These are phyloP conservation scores for Pachyrhynchus sulphureomaculatus DNA, from an alignment of 1,140 invertebrate species.

Conservation along the genomic window DNA sequence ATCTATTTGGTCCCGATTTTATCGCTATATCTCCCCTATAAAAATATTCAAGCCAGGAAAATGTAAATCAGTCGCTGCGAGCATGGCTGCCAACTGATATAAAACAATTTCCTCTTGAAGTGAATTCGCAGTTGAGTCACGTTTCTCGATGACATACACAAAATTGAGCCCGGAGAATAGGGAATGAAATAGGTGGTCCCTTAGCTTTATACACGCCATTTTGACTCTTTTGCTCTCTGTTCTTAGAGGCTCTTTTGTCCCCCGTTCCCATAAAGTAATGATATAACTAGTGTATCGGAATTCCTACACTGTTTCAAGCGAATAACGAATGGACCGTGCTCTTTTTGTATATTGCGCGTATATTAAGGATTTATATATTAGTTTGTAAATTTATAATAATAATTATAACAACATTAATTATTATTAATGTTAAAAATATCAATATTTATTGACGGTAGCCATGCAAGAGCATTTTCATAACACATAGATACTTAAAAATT, in stretches of 20 bases:
- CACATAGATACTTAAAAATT: no score
- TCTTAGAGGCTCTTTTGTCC: neutral
- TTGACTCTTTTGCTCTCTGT: neutral
- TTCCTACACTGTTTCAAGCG: no score
- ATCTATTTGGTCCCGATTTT: no score
- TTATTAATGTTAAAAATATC: no score
- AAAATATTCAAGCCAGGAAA: constrained; percentile 29
- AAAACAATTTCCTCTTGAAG: constrained; percentile 37
- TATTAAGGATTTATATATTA: no score
- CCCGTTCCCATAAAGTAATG: neutral
- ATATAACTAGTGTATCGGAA: no score
- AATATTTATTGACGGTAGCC: no score
- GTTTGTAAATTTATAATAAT: no score
- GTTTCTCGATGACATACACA: constrained; percentile 41
- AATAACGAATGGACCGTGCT: no score
- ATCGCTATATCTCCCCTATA: constrained; percentile 1
- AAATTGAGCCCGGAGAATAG: constrained; percentile 40
- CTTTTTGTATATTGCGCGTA: no score
- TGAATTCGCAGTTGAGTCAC: constrained; percentile 39
- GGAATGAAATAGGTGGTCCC: constrained; percentile 34
- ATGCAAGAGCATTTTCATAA: no score
- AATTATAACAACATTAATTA: no score
- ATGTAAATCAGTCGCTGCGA: constrained; percentile 33
- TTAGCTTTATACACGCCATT: constrained; percentile 3
- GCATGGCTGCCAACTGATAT: constrained; percentile 36